Base-by-base conservation (phyloP, 2,888 invertebrate genomes). In the Cylindroiulus punctatus region DNA sequence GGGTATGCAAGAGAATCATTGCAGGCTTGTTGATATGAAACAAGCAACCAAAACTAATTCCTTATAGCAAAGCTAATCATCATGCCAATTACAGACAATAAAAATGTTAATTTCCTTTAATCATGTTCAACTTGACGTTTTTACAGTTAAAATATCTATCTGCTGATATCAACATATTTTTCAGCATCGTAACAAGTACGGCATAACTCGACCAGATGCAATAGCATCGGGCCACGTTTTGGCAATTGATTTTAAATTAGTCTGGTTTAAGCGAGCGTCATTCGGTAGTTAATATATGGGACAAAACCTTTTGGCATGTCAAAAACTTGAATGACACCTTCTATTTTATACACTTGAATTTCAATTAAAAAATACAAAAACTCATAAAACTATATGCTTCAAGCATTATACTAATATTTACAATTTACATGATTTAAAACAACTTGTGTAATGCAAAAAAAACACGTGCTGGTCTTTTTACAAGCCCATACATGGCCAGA, bases 381-480 rank as follows among this genome's bases (percentile, higher is more conserved):
- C 26, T 26, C 30, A 19, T 52, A 76, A 76, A 76, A 76, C 76
- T 76, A 30, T 30, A 76, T 76, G 76, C 30, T 14, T 32, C 76
- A 76, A 76, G 76, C 30, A 76, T 76, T 76, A 30, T 76, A 76
- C 26, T 76, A 76, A 30, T 76, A 76, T 76, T 76, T 76, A 76
- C 76, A 76, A 76, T 76, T 76, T 76, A 76, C 76, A 76, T 3
- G 76, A 76, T 76, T 76, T 32, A 76, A 76, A 76, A 76, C 76
- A 65, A 22, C 26, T 5, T 52, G n/a, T 52, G n/a, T n/a, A 17
- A 47, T 0, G 47, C 47, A 12, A 47, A 47, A 47, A 19, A 40
- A 8, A n/a, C 47, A 17, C 17, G 14, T 52, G 10, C 22, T 26
- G 17, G 76, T 10, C 3, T 30, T 52, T 52, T 17, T 30, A 5